Percentiles rank a stretch among this genome's conserved stretches.
Evolutionary conservation across 2,888 invertebrate species (phyloP).

Genomic region (Danaus chrysippus): DNA sequence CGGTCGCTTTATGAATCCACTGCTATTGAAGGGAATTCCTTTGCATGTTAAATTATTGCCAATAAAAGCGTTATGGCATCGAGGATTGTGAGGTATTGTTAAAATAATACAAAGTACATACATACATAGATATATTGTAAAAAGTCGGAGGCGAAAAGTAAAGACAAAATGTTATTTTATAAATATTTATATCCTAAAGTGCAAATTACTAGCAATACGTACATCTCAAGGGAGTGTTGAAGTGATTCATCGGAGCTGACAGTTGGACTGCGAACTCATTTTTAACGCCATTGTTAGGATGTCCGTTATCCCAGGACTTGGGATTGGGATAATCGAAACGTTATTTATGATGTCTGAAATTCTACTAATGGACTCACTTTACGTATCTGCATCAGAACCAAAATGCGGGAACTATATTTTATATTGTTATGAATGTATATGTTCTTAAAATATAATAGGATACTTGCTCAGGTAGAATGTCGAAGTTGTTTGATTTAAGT

Average conservation of each 20-base stretch:
- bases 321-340: constrained; percentile 56
- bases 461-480: too few species aligned
- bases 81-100: constrained; percentile 8
- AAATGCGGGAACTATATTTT: too few species aligned
- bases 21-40: constrained; percentile 63
- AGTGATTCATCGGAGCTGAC: constrained; percentile 63
- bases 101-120: background rate
- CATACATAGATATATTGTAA: background rate
- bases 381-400: background rate
- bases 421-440: too few species aligned
- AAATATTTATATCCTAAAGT: constrained; percentile 7
- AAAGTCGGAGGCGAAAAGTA: too few species aligned
- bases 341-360: constrained; percentile 55
- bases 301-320: constrained; percentile 51
- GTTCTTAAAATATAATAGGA: too few species aligned
- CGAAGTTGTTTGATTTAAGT: too few species aligned
- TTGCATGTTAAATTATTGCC: constrained; percentile 59
- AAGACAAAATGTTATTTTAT: background rate
- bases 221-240: constrained; percentile 42
- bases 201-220: constrained; percentile 24
- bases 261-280: constrained; percentile 61
- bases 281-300: constrained; percentile 70
- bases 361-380: constrained; percentile 31
- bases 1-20: constrained; percentile 55
- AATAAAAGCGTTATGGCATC: constrained; percentile 44